Base-by-base conservation (phyloP, 2,113 vertebrate species). In the Peromyscus polionotus region DNA sequence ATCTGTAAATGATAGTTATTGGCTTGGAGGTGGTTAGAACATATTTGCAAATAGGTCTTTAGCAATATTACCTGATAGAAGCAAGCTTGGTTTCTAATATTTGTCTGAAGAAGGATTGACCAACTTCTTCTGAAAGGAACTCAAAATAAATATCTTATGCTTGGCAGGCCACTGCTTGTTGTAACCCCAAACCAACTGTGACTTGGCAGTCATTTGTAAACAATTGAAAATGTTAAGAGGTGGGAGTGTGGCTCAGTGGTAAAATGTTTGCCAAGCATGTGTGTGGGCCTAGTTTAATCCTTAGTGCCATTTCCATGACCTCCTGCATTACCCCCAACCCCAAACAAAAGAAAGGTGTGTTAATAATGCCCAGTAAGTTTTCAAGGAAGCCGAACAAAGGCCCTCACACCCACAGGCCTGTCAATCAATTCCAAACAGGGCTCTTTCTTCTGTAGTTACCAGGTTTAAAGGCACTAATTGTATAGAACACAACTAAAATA, bases 1-100 rank as follows among this genome's bases (percentile, higher is more conserved):
- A 14, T 93, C 83, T 68, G 33, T 92, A 95, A 96, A 85, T 81
- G 76, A 16, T 42, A 93, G 3, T 86, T 95, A 89, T 76, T 95
- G 95, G 33, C 85, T 95, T 80, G 93, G 76, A 70, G 88, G 87
- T 93, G 36, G 67, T 95, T 81, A 33, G 51, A 80, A 31, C 12
- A 36, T 61, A 45, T 65, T 91, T 95, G 65, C 59, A 95, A 59
- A 67, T 65, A 70, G 67, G 14, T 97, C 51, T 90, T 75, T 19
- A 96, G 85, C 59, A 95, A 59, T 94, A 61, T 51, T 96, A 93
- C 48, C 79, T 36, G 73, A 10, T 31, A 9, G 72, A 42, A 42
- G 59, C 76, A 39, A 83, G 14, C 77, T 93, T 91, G 31, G 85
- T 91, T 97, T 94, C 20, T 90, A 9, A 81, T 77, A 81, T 33